phyloP scores from a whole-genome alignment of 2,797 vertebrate species.

The Antennarius maculatus region DNA sequence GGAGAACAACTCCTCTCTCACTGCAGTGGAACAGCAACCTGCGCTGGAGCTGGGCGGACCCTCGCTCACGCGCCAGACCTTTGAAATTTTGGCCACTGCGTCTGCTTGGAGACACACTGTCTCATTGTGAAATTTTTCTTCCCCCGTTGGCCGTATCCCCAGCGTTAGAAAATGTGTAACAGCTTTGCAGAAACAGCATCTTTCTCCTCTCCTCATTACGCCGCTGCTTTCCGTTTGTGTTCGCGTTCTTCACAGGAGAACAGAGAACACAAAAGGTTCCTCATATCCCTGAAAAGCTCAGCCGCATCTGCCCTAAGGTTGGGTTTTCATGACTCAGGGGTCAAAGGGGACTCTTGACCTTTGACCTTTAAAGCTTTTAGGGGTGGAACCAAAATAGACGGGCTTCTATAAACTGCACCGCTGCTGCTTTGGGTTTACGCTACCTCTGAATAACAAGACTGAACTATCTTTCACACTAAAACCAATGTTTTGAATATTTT shows the following conservation, averaged over 20 bases:
- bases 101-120: constrained; percentile 71
- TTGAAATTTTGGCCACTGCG: constrained; percentile 67
- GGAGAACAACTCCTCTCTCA: constrained; percentile 53
- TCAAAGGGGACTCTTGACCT: constrained; percentile 69
- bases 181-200: constrained; percentile 59
- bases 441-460: constrained; percentile 8
- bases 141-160: constrained; percentile 53
- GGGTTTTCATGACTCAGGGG: constrained; percentile 60
- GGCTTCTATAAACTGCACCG: constrained; percentile 31
- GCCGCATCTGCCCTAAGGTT: constrained; percentile 59
- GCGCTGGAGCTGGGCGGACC: constrained; percentile 69
- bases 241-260: constrained; percentile 25
- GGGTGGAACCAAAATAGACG: constrained; percentile 45
- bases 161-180: constrained; percentile 67
- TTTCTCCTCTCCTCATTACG: constrained; percentile 48
- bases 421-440: constrained; percentile 11
- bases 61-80: constrained; percentile 65
- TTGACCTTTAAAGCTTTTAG: constrained; percentile 67
- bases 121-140: constrained; percentile 62
- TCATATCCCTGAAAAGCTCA: constrained; percentile 37
- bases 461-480: neutral
- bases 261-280: constrained; percentile 41
- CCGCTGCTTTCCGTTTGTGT: constrained; percentile 54
- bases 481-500: neutral
- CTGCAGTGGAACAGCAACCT: constrained; percentile 72